These are phyloP conservation scores for Catocala fraxini DNA, from an alignment of 2,888 invertebrate genomes.

Conservation along the genomic window DNA sequence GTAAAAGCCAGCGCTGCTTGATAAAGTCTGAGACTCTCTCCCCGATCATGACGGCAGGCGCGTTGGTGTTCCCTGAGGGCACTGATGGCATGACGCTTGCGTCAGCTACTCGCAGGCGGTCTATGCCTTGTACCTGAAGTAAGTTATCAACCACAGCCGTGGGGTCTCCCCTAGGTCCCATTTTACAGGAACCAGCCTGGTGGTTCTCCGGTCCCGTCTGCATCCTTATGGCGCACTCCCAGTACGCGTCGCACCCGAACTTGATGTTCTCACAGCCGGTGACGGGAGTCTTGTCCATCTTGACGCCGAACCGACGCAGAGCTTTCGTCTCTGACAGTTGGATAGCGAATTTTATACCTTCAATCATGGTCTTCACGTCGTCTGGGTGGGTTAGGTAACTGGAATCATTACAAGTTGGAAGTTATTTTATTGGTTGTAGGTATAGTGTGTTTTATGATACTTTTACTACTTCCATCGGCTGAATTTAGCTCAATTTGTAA, in stretches of 20 bases:
- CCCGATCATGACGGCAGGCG: conserved; percentile 90
- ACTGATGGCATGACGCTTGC: conserved; percentile 91
- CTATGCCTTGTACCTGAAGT: conserved; percentile 90
- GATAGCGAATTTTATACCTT: conserved; percentile 94
- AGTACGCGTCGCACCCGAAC: conserved; percentile 92
- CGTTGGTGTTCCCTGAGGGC: conserved; percentile 90
- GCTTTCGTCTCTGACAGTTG: conserved; percentile 90
- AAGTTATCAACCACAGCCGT: conserved; percentile 91
- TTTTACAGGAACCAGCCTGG: conserved; percentile 94
- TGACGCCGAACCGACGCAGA: conserved; percentile 90
- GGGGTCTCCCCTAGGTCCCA: conserved; percentile 92
- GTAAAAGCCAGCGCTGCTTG: conserved; percentile 87
- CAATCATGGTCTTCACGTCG: conserved; percentile 93
- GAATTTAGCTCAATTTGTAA: no score
- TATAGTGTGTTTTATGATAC: no score
- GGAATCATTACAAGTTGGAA: conserved; percentile 29
- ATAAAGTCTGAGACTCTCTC: conserved; percentile 90
- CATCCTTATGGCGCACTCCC: conserved; percentile 92
- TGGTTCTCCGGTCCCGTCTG: conserved; percentile 94
- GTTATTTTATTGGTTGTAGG: background rate
- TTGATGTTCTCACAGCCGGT: conserved; percentile 91
- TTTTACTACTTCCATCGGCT: no score
- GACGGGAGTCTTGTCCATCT: conserved; percentile 91
- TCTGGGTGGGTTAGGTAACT: conserved; percentile 91
- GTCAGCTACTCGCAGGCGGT: conserved; percentile 90